Evolutionary conservation across 1,140 invertebrate species (phyloP), one percentile per base, ranked within the genome.

Genomic region (Drepana arcuata): DNA sequence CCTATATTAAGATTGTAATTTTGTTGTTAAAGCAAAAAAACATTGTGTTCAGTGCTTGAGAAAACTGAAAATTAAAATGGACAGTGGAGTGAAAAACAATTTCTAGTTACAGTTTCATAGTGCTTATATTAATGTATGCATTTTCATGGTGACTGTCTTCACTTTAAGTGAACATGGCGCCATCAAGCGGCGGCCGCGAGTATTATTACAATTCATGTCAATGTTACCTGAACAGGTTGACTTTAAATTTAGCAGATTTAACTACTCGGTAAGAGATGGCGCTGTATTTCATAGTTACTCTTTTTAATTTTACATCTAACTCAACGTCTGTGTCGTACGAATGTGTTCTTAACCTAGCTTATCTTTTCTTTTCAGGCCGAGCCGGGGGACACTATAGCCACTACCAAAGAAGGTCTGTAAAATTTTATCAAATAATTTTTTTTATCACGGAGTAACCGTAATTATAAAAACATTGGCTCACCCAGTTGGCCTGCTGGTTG

Each of bases 361-460:
- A 7, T 26, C 2, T 26, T 56, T 41, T 54, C 44, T 64, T 61
- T 63, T 11, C 57, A 84, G 83, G 74, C 75, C 11, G 80, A 84
- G 43, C 79, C 80, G 34, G 83, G 83, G 7, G 83, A 84, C 47
- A 83, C 78, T 12, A 75, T 84, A 62, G 83, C 83, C 26, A 83
- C 79, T 50, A 84, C 83, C 57, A 84, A 83, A 82, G 83, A 84
- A 81, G 83, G 83, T 83, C 41, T 52, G 57, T 46, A 26, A 25
- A 34, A 13, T 16, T 28, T 11, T 23, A n/a, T 24, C 14, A 26
- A 26, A 23, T 12, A 12, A 23, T n/a, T n/a, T n/a, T n/a, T n/a
- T n/a, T n/a, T n/a, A n/a, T n/a, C n/a, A n/a, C n/a, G n/a, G n/a
- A n/a, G n/a, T n/a, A n/a, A n/a, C n/a, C n/a, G n/a, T n/a, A n/a